phyloP scores from a whole-genome alignment of 1,140 invertebrate genomes.

The Luehdorfia chinensis region DNA sequence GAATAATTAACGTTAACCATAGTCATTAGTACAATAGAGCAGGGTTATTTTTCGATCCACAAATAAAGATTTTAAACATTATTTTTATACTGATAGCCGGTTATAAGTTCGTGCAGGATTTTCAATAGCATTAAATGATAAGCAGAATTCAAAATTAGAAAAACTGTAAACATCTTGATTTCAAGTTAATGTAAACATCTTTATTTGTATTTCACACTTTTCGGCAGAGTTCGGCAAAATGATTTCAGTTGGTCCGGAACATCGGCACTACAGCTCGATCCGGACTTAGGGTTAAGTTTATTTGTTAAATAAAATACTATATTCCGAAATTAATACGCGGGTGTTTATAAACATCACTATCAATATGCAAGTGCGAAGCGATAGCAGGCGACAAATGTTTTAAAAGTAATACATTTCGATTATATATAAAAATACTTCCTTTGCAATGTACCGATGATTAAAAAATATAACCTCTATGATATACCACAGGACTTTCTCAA shows the following conservation, averaged over 20 bases:
- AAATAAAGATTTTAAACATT: constrained; percentile 68
- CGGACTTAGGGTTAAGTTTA: constrained; percentile 73
- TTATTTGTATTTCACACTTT: constrained; percentile 58
- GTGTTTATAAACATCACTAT: constrained; percentile 20
- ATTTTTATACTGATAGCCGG: constrained; percentile 76
- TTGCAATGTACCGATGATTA: background rate
- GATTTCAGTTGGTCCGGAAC: constrained; percentile 56
- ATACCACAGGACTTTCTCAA: constrained; percentile 4
- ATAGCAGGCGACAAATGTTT: background rate
- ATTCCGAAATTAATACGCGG: constrained; percentile 55
- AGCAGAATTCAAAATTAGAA: constrained; percentile 66
- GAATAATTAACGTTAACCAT: constrained; percentile 75
- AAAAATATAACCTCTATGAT: constrained; percentile 8
- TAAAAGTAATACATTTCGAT: constrained; percentile 2
- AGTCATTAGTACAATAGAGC: constrained; percentile 75
- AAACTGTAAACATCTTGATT: constrained; percentile 64
- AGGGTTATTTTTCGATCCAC: constrained; percentile 76
- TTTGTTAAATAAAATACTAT: constrained; percentile 72
- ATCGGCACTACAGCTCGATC: constrained; percentile 27
- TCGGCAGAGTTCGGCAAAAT: constrained; percentile 61
- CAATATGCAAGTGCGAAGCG: constrained; percentile 39
- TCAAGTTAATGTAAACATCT: constrained; percentile 63
- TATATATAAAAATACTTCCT: constrained; percentile 3
- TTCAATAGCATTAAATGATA: constrained; percentile 59
- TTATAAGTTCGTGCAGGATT: constrained; percentile 70